Evolutionary conservation across 2,888 invertebrate species (phyloP).

Genomic region (Eupithecia centaureata): DNA sequence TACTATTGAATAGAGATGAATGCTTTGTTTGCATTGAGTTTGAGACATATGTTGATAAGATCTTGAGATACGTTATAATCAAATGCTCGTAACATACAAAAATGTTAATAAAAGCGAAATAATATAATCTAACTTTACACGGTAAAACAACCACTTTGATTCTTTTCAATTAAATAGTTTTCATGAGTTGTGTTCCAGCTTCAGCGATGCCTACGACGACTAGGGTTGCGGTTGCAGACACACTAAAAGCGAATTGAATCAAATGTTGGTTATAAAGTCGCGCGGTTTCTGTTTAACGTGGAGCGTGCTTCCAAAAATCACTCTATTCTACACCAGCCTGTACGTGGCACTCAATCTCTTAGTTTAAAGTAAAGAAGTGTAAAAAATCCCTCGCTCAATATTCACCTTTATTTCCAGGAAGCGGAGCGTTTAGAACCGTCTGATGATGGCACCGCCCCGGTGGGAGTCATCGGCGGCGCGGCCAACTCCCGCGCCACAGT

Average conservation of each 20-base stretch:
- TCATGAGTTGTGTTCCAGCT: neutral
- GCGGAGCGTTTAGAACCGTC: slow-evolving; percentile 92
- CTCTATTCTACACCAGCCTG: neutral
- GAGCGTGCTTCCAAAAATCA: neutral
- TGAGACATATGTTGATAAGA: neutral
- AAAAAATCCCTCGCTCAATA: neutral
- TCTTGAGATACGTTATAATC: neutral
- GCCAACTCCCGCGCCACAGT: slow-evolving; percentile 76
- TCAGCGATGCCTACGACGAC: no score
- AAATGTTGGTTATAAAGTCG: neutral
- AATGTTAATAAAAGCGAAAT: no score
- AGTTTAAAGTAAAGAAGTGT: no score
- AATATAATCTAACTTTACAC: no score
- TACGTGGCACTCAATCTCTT: neutral
- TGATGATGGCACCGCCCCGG: slow-evolving; percentile 86
- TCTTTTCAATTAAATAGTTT: neutral
- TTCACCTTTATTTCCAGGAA: slow-evolving; percentile 79
- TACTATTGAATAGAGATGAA: neutral
- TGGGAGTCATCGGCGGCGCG: slow-evolving; percentile 77
- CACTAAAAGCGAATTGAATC: neutral
- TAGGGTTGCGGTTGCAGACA: no score
- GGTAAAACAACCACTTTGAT: no score
- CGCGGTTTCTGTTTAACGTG: neutral
- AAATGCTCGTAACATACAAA: neutral
- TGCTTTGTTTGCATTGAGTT: neutral